phyloP scores from a whole-genome alignment of 2,113 vertebrate genomes.

The Triplophysa dalaica region DNA sequence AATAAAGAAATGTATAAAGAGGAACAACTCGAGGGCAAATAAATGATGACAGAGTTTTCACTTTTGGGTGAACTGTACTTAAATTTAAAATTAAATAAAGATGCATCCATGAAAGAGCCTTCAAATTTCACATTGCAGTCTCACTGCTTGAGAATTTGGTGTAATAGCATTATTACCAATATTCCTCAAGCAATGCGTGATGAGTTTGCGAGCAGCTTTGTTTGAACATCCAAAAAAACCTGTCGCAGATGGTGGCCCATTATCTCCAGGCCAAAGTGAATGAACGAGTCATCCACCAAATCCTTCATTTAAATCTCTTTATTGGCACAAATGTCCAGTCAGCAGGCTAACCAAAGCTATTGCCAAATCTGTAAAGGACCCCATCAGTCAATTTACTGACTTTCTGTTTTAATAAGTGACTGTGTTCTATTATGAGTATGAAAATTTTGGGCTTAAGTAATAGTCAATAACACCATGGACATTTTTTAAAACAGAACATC shows the following conservation, averaged over 20 bases:
- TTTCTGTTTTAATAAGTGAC: slow-evolving; percentile 4
- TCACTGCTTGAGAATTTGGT: neutral
- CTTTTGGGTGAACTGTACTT: too few species aligned
- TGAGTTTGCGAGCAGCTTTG: slow-evolving; percentile 29
- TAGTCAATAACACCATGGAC: neutral
- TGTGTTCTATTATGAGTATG: slow-evolving; percentile 5
- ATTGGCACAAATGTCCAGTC: slow-evolving; percentile 16
- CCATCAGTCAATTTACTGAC: too few species aligned
- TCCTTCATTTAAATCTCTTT: slow-evolving; percentile 33
- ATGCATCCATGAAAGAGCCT: too few species aligned
- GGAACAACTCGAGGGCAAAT: too few species aligned
- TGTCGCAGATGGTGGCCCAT: slow-evolving; percentile 45
- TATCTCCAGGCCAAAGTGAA: slow-evolving; percentile 40
- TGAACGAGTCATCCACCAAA: slow-evolving; percentile 27
- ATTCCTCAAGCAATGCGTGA: neutral
- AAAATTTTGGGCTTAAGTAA: neutral
- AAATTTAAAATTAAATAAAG: too few species aligned
- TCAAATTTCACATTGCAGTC: neutral
- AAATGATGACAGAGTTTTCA: too few species aligned
- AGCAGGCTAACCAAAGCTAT: neutral
- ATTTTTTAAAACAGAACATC: neutral
- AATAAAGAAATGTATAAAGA: too few species aligned
- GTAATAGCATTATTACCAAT: neutral
- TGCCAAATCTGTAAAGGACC: slow-evolving; percentile 33
- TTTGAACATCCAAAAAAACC: slow-evolving; percentile 26